A percentile compares a stretch with the other conserved stretches of the same genome.
phyloP scores from a whole-genome alignment of 2,113 vertebrate species.

The Miniopterus natalensis region DNA sequence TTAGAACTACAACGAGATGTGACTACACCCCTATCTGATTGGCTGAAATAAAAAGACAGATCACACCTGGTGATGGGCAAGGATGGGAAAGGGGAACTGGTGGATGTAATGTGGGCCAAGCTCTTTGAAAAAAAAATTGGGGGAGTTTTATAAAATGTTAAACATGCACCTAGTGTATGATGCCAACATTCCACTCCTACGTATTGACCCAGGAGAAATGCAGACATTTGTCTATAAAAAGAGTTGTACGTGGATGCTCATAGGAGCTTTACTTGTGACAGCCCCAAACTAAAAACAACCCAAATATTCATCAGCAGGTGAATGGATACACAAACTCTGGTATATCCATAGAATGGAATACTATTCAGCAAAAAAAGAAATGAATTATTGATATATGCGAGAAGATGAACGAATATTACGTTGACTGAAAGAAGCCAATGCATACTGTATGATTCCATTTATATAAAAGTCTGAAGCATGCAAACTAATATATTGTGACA shows the following conservation, averaged over 20 bases:
- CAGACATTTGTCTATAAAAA: slow-evolving; percentile 14
- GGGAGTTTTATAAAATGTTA: neutral
- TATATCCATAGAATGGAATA: neutral
- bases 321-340: neutral
- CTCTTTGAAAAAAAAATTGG: neutral
- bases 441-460: neutral
- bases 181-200: neutral
- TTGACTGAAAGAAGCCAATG: neutral
- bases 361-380: neutral
- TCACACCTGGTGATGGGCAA: neutral
- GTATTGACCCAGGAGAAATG: neutral
- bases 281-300: neutral
- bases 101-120: neutral
- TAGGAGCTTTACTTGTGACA: neutral
- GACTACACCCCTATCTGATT: neutral
- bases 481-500: neutral
- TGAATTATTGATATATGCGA: neutral
- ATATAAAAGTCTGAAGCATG: neutral
- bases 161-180: neutral
- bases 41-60: neutral
- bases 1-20: neutral
- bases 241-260: neutral
- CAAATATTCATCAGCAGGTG: neutral
- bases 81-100: neutral
- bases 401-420: neutral